Evolutionary conservation across 2,113 vertebrate species (phyloP), one percentile per base, ranked within the genome.

Genomic region (Semicossyphus pulcher): DNA sequence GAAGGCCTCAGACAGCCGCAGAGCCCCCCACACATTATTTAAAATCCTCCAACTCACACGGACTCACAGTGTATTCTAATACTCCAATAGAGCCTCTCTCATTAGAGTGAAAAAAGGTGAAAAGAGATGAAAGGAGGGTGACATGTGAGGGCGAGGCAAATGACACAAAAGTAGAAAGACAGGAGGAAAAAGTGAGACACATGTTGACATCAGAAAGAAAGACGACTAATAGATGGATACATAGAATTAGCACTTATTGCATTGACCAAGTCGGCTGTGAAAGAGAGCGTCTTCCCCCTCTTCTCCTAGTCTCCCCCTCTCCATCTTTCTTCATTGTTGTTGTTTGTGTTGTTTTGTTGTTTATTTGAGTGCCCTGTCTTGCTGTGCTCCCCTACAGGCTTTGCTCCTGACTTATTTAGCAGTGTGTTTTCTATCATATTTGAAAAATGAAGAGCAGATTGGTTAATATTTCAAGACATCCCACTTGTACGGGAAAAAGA

Each of bases 391-490:
- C 76, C 53, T 4, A 48, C 71, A 80, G 83, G 74, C 83, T 54
- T 72, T 25, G 53, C 81, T 90, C 65, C 77, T 93, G 87, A 94
- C 90, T 94, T 93, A 94, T 94, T 93, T 87, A 93, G 60, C 72
- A 88, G 87, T 87, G 67, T 88, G 86, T 93, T 92, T 92, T 92
- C 87, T 81, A 91, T 89, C 87, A 87, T 84, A 92, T 90, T 86
- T 91, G 86, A 91, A 88, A 91, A 91, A 91, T 86, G 80, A 93
- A 87, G 89, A 92, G 86, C 85, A 88, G 86, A 87, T 89, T 89
- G 85, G 81, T 93, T 91, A 94, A 93, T 93, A 92, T 93, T 93
- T 92, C 72, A 93, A 86, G 84, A 76, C 80, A 80, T 88, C 83
- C 85, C 78, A 81, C 80, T 86, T 81, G 80, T 65, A 69, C 29